phyloP scores from a whole-genome alignment of 2,113 vertebrate species.

The Scortum barcoo region DNA sequence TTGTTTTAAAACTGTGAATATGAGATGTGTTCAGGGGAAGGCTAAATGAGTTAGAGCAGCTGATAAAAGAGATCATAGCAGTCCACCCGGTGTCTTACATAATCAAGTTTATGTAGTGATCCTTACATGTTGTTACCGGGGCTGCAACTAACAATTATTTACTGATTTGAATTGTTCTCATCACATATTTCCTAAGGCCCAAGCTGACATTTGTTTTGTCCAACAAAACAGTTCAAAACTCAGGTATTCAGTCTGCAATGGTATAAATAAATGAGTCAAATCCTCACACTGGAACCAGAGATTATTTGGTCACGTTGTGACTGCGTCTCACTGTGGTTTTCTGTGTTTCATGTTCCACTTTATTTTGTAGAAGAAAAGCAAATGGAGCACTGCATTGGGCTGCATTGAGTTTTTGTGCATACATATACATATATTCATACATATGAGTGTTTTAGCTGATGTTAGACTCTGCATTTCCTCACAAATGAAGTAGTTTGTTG shows the following conservation, averaged over 20 bases:
- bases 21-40: background rate
- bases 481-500: background rate
- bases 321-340: background rate
- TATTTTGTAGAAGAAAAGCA: constrained; percentile 19
- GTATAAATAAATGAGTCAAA: background rate
- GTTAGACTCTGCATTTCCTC: too few relatives aligned
- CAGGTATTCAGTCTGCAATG: background rate
- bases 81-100: background rate
- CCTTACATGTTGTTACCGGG: background rate
- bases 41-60: constrained; percentile 16
- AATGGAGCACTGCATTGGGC: background rate
- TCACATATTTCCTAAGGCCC: background rate
- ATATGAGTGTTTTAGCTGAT: background rate
- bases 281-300: background rate
- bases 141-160: background rate
- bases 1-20: background rate
- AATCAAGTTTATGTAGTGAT: background rate
- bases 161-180: background rate
- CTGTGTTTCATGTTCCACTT: background rate
- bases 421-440: too few relatives aligned
- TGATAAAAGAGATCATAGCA: constrained; percentile 11
- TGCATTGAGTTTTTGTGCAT: too few relatives aligned
- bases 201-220: background rate
- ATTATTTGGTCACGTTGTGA: background rate
- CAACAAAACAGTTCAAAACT: background rate